Conservation (phyloP, 2,113 vertebrate genomes). For the Cottus gobio region DNA sequence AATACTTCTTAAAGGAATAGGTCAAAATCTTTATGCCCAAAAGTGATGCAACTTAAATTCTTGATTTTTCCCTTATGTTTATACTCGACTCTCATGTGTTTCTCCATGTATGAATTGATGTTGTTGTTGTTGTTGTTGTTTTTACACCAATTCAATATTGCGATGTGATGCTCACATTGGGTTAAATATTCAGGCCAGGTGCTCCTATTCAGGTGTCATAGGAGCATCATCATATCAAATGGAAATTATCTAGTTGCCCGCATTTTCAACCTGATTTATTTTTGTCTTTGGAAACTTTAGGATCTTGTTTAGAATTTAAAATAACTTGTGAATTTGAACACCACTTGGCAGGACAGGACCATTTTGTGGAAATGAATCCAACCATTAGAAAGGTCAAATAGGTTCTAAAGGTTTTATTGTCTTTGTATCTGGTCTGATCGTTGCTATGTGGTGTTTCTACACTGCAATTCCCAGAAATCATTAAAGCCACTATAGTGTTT, state of each 20-base stretch:
- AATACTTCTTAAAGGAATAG: not conserved
- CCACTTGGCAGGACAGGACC: not conserved
- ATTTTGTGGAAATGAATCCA: not conserved
- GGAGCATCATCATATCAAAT: not conserved
- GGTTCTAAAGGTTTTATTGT: slow-evolving; percentile 2
- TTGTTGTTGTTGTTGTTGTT: not conserved
- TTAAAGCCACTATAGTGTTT: not conserved
- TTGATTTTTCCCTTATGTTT: not conserved
- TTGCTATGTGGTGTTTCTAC: not conserved
- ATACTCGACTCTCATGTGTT: not conserved
- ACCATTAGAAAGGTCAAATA: not conserved
- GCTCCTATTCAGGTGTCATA: not conserved
- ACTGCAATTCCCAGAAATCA: not conserved
- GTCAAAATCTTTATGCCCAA: not conserved
- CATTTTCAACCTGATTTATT: not conserved
- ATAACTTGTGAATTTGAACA: not conserved
- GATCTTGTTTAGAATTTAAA: not conserved
- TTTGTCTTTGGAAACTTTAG: not conserved
- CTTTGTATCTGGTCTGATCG: slow-evolving; percentile 15
- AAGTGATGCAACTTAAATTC: not conserved
- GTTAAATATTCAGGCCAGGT: too few relatives aligned
- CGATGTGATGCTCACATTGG: not conserved
- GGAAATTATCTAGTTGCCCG: not conserved
- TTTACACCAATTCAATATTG: not conserved
- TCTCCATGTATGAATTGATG: not conserved